phyloP scores from a whole-genome alignment of 2,113 vertebrate species.

The Thamnophis sirtalis region DNA sequence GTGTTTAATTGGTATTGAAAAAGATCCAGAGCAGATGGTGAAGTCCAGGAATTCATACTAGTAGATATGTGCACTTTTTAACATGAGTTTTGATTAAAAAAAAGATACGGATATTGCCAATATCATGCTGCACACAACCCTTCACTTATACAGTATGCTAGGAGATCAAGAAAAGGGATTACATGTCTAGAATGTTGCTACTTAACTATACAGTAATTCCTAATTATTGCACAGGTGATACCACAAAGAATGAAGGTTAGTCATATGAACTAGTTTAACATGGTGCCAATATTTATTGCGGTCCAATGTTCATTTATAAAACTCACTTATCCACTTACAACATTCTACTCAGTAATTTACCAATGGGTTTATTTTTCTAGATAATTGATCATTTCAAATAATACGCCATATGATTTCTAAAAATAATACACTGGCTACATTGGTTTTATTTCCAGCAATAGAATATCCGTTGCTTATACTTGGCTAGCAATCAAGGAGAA shows the following conservation, averaged over 20 bases:
- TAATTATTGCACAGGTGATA: background rate
- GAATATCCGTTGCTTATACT: background rate
- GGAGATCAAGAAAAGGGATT: background rate
- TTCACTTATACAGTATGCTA: background rate
- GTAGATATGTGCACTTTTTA: conserved; percentile 23
- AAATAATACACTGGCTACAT: background rate
- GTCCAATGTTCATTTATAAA: background rate
- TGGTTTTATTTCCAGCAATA: background rate
- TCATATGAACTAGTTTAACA: background rate
- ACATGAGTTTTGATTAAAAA: conserved; percentile 28
- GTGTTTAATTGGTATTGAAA: conserved; percentile 34
- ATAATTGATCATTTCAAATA: conserved; percentile 2
- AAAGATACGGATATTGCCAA: conserved; percentile 6
- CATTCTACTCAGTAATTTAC: background rate
- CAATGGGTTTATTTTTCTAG: conserved; percentile 1
- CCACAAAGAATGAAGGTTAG: background rate
- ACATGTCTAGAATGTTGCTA: background rate
- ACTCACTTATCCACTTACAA: conserved; percentile 16
- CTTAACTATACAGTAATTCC: background rate
- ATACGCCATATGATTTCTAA: background rate
- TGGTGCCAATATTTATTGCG: background rate
- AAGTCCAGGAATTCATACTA: conserved; percentile 28
- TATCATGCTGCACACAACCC: background rate
- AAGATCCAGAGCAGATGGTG: conserved; percentile 30
- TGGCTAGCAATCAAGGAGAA: background rate